Conservation (phyloP, 1,140 invertebrate species). For the Aphelenchoides besseyi region DNA sequence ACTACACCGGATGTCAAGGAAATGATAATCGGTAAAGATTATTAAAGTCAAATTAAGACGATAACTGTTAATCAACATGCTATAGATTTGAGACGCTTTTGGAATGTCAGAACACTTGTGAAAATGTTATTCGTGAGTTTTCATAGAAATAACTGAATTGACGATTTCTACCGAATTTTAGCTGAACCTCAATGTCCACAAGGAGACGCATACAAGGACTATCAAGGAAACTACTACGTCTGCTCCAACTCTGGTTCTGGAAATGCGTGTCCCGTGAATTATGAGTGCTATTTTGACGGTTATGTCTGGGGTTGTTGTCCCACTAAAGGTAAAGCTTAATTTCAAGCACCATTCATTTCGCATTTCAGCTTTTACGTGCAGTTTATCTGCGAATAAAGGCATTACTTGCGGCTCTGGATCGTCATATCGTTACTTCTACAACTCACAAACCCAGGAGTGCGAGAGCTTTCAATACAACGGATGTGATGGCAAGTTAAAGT, state of each 20-base stretch:
- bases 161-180: conserved; percentile 44
- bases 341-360: conserved; percentile 11
- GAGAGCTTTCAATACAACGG: conserved; percentile 61
- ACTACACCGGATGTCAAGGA: conserved; percentile 53
- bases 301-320: conserved; percentile 62
- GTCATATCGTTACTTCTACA: conserved; percentile 61
- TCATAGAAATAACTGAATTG: background rate
- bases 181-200: conserved; percentile 61
- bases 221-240: conserved; percentile 61
- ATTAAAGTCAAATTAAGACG: background rate
- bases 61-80: conserved; percentile 55
- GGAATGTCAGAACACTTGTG: conserved; percentile 62
- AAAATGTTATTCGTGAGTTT: conserved; percentile 59
- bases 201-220: conserved; percentile 61
- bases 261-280: conserved; percentile 59
- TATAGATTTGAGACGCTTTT: conserved; percentile 60
- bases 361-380: conserved; percentile 59
- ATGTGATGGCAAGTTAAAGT: conserved; percentile 41
- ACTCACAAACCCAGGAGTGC: conserved; percentile 61
- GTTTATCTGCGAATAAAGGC: conserved; percentile 59
- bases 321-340: conserved; percentile 49
- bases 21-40: conserved; percentile 37
- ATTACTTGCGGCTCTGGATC: conserved; percentile 60
- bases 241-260: conserved; percentile 60
- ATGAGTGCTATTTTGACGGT: conserved; percentile 61